phyloP scores from a whole-genome alignment of 2,888 invertebrate species.

The Nomada ferruginata region DNA sequence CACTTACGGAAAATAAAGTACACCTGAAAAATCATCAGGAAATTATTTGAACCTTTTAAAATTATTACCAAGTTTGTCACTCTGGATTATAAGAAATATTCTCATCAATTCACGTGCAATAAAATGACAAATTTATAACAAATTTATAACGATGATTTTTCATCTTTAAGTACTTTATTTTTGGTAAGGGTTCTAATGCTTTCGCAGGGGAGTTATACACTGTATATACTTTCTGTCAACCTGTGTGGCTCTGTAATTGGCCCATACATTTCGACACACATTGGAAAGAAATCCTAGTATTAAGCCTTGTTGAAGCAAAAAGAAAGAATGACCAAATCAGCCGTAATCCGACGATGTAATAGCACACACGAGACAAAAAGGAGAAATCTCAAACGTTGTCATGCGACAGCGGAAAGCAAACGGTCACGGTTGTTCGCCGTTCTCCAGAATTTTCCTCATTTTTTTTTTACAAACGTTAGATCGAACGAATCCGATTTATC shows the following conservation, averaged over 20 bases:
- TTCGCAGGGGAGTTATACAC: no score
- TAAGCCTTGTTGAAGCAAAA: neutral
- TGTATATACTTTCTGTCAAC: neutral
- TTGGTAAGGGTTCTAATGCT: no score
- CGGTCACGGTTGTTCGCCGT: neutral
- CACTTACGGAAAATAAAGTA: no score
- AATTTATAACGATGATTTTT: no score
- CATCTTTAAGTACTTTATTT: no score
- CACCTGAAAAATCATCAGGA: no score
- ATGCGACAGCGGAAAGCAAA: constrained; percentile 1
- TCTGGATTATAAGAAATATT: no score
- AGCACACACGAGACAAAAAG: constrained; percentile 5
- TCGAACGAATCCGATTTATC: constrained; percentile 22
- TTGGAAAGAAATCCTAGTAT: neutral
- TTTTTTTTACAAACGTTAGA: neutral
- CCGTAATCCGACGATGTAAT: constrained; percentile 16
- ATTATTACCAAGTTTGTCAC: no score
- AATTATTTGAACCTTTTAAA: no score
- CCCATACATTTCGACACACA: neutral
- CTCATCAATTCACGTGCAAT: no score
- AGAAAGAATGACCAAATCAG: constrained; percentile 2
- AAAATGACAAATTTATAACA: no score
- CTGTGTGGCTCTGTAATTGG: neutral
- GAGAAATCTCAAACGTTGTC: constrained; percentile 21
- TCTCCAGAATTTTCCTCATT: neutral